A percentile compares a stretch with the other conserved stretches of the same genome.
These are phyloP conservation scores for Circaetus gallicus DNA, from an alignment of 2,113 vertebrate species.

Conservation along the genomic window DNA sequence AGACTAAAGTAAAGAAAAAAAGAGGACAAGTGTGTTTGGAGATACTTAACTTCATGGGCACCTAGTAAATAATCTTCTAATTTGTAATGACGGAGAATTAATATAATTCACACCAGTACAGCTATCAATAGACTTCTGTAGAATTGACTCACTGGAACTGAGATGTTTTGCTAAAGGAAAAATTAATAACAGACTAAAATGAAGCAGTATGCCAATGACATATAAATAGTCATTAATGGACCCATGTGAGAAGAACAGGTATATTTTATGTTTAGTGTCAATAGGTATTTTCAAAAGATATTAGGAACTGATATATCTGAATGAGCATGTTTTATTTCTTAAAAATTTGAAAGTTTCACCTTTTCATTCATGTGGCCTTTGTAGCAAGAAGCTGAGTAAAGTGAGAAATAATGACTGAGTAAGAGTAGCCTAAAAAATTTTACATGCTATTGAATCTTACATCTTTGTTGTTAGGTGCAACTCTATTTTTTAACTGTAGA, in stretches of 20 bases:
- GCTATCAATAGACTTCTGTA: not conserved
- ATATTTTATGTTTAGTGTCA: not conserved
- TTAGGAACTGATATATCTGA: not conserved
- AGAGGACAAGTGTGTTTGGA: not conserved
- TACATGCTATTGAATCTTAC: not conserved
- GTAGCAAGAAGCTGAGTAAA: not conserved
- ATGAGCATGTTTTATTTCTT: not conserved
- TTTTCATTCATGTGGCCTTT: not conserved
- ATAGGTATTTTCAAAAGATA: not conserved
- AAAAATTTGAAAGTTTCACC: not conserved
- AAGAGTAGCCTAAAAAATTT: not conserved
- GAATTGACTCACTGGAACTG: not conserved
- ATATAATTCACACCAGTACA: not conserved
- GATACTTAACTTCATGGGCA: not conserved
- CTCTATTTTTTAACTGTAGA: not conserved
- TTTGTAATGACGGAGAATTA: not conserved
- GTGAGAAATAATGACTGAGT: slow-evolving; percentile 1
- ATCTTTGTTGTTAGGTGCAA: not conserved
- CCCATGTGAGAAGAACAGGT: not conserved
- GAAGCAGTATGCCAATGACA: not conserved
- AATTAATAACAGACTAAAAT: not conserved
- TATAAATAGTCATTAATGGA: not conserved
- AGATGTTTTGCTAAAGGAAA: not conserved
- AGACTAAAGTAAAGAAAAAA: not conserved
- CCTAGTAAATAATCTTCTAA: not conserved